Conservation (phyloP, 1,140 invertebrate genomes). For the Physella acuta region DNA sequence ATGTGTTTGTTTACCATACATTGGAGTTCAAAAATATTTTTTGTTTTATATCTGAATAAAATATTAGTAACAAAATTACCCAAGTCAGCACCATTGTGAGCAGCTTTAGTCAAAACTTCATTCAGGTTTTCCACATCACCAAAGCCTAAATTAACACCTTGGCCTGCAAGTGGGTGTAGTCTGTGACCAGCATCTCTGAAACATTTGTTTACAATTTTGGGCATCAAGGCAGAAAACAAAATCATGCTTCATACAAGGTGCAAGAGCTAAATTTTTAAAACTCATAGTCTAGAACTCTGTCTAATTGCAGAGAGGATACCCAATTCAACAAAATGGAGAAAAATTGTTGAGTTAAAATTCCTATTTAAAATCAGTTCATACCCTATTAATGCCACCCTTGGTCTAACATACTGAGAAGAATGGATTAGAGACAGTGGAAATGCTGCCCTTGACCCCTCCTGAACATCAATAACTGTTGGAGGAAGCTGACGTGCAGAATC, state of each 20-base stretch:
- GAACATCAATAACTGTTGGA: slow-evolving; percentile 73
- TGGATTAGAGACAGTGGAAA: slow-evolving; percentile 93
- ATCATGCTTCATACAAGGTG: too few species aligned
- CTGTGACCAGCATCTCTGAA: slow-evolving; percentile 89
- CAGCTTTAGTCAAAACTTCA: slow-evolving; percentile 70
- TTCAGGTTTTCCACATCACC: slow-evolving; percentile 81
- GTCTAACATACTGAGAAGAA: slow-evolving; percentile 77
- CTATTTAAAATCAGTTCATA: too few species aligned
- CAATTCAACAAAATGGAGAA: too few species aligned
- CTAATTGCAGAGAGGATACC: too few species aligned
- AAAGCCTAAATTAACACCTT: slow-evolving; percentile 96
- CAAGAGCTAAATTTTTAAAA: too few species aligned
- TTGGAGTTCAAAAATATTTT: too few species aligned
- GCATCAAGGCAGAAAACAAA: too few species aligned
- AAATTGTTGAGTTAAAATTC: too few species aligned
- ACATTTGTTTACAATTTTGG: background rate
- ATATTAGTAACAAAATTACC: too few species aligned
- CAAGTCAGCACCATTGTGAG: slow-evolving; percentile 73
- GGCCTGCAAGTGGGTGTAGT: slow-evolving; percentile 94
- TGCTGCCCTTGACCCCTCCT: slow-evolving; percentile 70
- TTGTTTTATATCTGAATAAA: too few species aligned
- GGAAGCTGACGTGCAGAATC: slow-evolving; percentile 69
- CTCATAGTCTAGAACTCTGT: too few species aligned
- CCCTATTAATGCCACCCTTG: slow-evolving; percentile 81
- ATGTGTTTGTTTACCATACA: too few species aligned